A percentile compares a stretch with the other conserved stretches of the same genome.
These are phyloP conservation scores for Thunnus maccoyii DNA, from an alignment of 2,113 vertebrate genomes.

Conservation along the genomic window DNA sequence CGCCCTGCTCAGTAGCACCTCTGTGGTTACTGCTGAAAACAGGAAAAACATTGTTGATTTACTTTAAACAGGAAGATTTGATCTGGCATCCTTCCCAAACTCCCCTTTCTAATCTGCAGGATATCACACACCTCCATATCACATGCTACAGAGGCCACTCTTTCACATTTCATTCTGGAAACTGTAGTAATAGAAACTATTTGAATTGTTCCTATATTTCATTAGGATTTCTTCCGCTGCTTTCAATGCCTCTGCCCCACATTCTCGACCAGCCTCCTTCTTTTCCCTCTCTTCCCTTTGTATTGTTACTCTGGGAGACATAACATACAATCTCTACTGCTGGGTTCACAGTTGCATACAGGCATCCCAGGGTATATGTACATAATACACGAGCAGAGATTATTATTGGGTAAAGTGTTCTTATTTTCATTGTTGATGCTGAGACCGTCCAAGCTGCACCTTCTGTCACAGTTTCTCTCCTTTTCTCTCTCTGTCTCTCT, in stretches of 20 bases:
- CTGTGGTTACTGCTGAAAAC: neutral
- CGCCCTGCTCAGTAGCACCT: slow-evolving; percentile 16
- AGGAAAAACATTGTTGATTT: neutral
- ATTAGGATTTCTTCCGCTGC: slow-evolving; percentile 14
- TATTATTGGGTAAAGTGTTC: slow-evolving; percentile 56
- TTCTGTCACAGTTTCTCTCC: slow-evolving; percentile 20
- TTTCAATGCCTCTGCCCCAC: slow-evolving; percentile 9
- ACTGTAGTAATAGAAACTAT: neutral
- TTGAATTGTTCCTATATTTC: slow-evolving; percentile 8
- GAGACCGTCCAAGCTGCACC: slow-evolving; percentile 41
- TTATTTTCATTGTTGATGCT: slow-evolving; percentile 45
- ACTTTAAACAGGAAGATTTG: neutral
- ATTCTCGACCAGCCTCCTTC: slow-evolving; percentile 23
- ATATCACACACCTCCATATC: slow-evolving; percentile 22
- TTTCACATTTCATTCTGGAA: slow-evolving; percentile 22
- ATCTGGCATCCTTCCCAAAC: slow-evolving; percentile 2
- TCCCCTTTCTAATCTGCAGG: slow-evolving; percentile 23
- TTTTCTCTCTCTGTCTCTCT: slow-evolving; percentile 6
- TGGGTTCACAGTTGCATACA: slow-evolving; percentile 49
- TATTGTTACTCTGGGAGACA: slow-evolving; percentile 11
- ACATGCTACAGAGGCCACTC: slow-evolving; percentile 1
- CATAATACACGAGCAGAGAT: slow-evolving; percentile 63
- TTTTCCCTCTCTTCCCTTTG: slow-evolving; percentile 10
- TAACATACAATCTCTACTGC: slow-evolving; percentile 40
- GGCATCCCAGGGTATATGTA: slow-evolving; percentile 52